Evolutionary conservation across 2,888 invertebrate species (phyloP), one percentile per base, ranked within the genome.

Genomic region (Gastracanthus pulcherrimus): DNA sequence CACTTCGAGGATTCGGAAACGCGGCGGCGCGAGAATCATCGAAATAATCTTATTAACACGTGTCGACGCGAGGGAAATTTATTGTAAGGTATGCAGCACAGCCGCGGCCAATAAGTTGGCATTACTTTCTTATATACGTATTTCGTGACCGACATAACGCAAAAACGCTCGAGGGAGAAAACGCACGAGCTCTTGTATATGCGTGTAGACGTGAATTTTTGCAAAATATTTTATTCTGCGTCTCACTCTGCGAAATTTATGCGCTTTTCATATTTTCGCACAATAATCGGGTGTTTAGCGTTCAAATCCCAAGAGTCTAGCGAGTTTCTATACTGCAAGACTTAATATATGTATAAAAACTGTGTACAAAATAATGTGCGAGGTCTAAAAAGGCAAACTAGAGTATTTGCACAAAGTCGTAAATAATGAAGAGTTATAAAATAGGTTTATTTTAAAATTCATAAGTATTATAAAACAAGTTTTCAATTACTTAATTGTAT

Each of bases 11-110:
- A 41, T 34, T 31, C 16, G 6, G 34, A n/a, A 62, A n/a, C n/a
- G 9, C n/a, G 16, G 9, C 31, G n/a, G n/a, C 34, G 16, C 36
- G 23, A 3, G 16, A 23, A 36, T 70, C 70, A 6, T 23, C 70
- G 55, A 34, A 36, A 62, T 74, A 60, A 74, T 79, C 72, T 74
- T 45, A 79, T 74, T 79, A 79, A 72, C 55, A 45, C 74, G 66
- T 26, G 74, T 72, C 79, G 72, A 67, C 72, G 64, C 36, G 67
- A 58, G 23, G 51, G 26, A 60, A 67, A 74, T 72, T 67, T 79
- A 79, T 74, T 45, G 34, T 26, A 23, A 51, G 36, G 16, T 26
- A 5, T 5, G 34, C 13, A n/a, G 9, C 70, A 19, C n/a, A n/a
- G 13, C 19, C 11, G n/a, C 16, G 36, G 6, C 71, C 13, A 45